Evolutionary conservation across 2,888 invertebrate genomes (phyloP), one percentile per base, ranked within the genome.

Genomic region (Oscheius myriophilus): DNA sequence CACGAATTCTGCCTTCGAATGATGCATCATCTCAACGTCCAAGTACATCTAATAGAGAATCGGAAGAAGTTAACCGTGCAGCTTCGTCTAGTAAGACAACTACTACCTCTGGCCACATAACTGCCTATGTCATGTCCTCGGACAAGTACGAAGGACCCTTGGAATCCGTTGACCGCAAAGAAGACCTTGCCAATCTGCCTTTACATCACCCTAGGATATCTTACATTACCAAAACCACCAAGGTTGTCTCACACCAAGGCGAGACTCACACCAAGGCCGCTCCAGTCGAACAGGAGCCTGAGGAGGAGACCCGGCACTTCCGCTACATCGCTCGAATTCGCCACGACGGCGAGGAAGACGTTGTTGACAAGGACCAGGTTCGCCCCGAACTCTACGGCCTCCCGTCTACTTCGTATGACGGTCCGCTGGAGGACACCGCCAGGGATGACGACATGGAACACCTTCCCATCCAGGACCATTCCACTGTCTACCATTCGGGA

Each of bases 261-360:
- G n/a, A n/a, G n/a, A n/a, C n/a, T n/a, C 21, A 18, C 53, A 21
- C 26, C n/a, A 53, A 53, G 6, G 23, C 21, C 23, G 9, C 53
- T 6, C n/a, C 23, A 7, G 16, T 21, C 4, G n/a, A n/a, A n/a
- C n/a, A n/a, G n/a, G 26, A 53, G 23, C 26, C 53, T 9, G 26
- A 53, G 23, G 53, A 7, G 63, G 45, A 45, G 67, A 75, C 52
- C 66, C 68, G 7, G 42, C 53, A 49, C 33, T 55, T 49, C 25
- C 53, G 54, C 18, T 26, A 59, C 42, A 41, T 71, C 14, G 64
- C 67, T 39, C 41, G 67, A 14, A 18, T 68, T 41, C 71, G 68
- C 9, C 71, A 68, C 23, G 67, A 68, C 26, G 71, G 68, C 21
- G 53, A 63, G 18, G 67, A 71, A 57, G 67, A 67, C 33, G 45